phyloP scores from a whole-genome alignment of 2,797 vertebrate genomes.

The Acanthiza pusilla region DNA sequence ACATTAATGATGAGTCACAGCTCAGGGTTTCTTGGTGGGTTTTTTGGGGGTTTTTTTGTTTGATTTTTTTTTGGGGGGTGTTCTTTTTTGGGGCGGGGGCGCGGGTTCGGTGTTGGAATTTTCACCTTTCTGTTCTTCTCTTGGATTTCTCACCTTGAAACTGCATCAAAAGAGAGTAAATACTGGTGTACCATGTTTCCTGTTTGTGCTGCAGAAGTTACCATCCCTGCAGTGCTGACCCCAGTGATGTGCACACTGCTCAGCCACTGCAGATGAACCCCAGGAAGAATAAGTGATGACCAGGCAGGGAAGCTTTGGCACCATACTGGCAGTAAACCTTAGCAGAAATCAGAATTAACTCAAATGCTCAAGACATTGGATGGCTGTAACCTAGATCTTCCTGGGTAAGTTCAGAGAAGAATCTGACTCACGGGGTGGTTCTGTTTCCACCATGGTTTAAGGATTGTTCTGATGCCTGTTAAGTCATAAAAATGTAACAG shows the following conservation, averaged over 20 bases:
- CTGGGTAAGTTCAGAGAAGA: not conserved
- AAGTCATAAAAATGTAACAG: not conserved
- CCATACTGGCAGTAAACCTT: not conserved
- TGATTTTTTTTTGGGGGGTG: too few relatives aligned
- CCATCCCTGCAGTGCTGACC: not conserved
- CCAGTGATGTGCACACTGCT: not conserved
- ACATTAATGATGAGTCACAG: conserved; percentile 13
- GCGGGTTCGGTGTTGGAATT: not conserved
- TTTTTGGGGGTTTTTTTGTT: not conserved
- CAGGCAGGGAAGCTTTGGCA: not conserved
- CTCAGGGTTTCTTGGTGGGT: not conserved
- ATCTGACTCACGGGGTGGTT: not conserved
- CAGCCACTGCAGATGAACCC: not conserved
- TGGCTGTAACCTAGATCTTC: not conserved
- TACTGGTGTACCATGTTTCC: not conserved
- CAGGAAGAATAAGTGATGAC: not conserved
- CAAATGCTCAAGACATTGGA: not conserved
- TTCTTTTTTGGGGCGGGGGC: too few relatives aligned
- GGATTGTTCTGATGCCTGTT: not conserved
- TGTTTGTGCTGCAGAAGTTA: not conserved
- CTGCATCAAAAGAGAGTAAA: not conserved
- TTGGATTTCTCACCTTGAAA: not conserved
- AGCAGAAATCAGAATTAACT: not conserved
- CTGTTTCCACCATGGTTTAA: not conserved
- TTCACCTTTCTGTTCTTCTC: not conserved